phyloP scores from a whole-genome alignment of 2,888 invertebrate genomes.

The Proisotoma minuta region DNA sequence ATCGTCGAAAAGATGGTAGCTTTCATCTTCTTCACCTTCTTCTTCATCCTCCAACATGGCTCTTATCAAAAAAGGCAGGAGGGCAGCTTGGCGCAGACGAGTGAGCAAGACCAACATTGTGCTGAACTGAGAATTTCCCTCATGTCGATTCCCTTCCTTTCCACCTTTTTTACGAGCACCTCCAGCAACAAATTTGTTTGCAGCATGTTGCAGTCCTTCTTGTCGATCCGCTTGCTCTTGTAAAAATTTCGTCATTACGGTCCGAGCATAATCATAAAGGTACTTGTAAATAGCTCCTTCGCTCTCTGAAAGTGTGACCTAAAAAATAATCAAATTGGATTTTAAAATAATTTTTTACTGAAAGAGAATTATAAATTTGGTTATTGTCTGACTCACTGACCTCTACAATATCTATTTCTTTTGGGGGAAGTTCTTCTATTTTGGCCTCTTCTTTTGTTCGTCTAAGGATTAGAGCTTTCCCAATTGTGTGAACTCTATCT shows the following conservation, averaged over 20 bases:
- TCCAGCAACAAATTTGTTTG: constrained; percentile 26
- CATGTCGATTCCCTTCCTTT: background rate
- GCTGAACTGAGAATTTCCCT: constrained; percentile 50
- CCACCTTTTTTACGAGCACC: background rate
- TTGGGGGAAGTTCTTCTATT: constrained; percentile 61
- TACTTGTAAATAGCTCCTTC: constrained; percentile 76
- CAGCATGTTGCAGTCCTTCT: constrained; percentile 28
- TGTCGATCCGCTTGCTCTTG: constrained; percentile 22
- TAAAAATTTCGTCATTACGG: constrained; percentile 37
- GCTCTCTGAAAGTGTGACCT: constrained; percentile 63
- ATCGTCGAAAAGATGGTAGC: constrained; percentile 48
- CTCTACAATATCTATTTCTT: constrained; percentile 56
- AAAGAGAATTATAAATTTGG: too few species aligned
- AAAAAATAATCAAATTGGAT: too few species aligned
- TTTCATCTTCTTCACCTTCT: constrained; percentile 52
- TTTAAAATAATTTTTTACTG: too few species aligned
- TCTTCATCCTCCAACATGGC: constrained; percentile 56
- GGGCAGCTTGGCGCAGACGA: constrained; percentile 80
- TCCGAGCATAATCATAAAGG: constrained; percentile 54
- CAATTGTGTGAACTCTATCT: constrained; percentile 73
- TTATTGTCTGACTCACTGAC: too few species aligned
- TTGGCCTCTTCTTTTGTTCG: constrained; percentile 77
- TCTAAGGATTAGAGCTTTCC: constrained; percentile 77
- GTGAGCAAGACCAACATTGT: constrained; percentile 75
- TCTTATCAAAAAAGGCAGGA: constrained; percentile 80